Evolutionary conservation across 1,140 invertebrate species (phyloP).

Genomic region (Hycleus cichorii): DNA sequence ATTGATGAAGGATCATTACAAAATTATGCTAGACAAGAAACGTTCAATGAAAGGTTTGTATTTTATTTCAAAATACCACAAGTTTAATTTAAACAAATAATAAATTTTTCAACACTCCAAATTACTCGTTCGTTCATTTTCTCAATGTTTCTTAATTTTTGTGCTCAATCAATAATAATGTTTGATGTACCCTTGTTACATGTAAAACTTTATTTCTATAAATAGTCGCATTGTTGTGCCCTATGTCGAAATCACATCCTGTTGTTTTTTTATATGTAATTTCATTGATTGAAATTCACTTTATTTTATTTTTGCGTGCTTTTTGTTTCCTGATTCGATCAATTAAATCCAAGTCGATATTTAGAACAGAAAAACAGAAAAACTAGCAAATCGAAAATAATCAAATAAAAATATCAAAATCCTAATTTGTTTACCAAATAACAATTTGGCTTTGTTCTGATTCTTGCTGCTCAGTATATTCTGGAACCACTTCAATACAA

Average conservation of each 20-base stretch:
- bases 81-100: not conserved
- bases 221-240: constrained; percentile 70
- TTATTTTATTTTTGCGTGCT: constrained; percentile 13
- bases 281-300: constrained; percentile 17
- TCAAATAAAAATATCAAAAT: not conserved
- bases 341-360: not conserved
- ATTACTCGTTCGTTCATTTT: no score
- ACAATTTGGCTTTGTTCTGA: constrained; percentile 35
- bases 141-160: not conserved
- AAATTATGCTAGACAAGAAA: constrained; percentile 88
- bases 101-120: no score
- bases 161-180: constrained; percentile 6
- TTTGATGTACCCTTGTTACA: constrained; percentile 21
- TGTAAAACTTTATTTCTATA: constrained; percentile 15
- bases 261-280: constrained; percentile 25
- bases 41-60: constrained; percentile 94
- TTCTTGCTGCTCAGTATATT: constrained; percentile 83
- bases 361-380: not conserved
- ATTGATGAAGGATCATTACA: constrained; percentile 97
- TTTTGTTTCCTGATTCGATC: constrained; percentile 3
- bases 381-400: not conserved
- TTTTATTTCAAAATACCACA: constrained; percentile 2
- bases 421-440: constrained; percentile 4
- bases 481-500: constrained; percentile 97
- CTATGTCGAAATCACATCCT: constrained; percentile 45